A percentile compares a stretch with the other conserved stretches of the same genome.
phyloP scores from a whole-genome alignment of 2,888 invertebrate species.

The Pycnomerus fuliginosus region DNA sequence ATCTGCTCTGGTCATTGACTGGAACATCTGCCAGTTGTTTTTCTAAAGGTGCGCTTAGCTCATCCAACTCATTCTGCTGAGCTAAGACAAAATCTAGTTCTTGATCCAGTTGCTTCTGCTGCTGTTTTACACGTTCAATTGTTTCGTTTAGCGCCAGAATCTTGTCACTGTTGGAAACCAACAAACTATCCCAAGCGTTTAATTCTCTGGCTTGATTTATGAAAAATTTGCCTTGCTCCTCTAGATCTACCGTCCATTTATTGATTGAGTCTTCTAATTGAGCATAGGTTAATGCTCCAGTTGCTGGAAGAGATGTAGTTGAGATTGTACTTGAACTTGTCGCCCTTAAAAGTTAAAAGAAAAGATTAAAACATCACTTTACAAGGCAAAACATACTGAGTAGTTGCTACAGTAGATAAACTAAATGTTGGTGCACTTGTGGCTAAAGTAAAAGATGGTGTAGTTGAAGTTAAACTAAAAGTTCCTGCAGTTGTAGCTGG shows the following conservation, averaged over 20 bases:
- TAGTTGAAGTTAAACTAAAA: too few species aligned
- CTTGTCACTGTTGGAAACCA: constrained; percentile 91
- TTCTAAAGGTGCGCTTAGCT: constrained; percentile 82
- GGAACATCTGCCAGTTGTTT: constrained; percentile 69
- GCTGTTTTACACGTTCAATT: constrained; percentile 84
- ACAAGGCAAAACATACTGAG: too few species aligned
- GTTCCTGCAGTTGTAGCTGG: too few species aligned
- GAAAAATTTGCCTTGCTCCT: constrained; percentile 90
- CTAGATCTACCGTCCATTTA: constrained; percentile 90
- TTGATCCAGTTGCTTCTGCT: constrained; percentile 86
- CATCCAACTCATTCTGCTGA: constrained; percentile 91
- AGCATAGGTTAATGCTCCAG: too few species aligned
- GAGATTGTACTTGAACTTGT: too few species aligned
- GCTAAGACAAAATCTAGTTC: constrained; percentile 91
- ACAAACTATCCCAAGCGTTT: constrained; percentile 91
- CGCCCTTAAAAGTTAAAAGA: too few species aligned
- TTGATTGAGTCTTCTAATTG: constrained; percentile 90
- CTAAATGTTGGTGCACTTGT: too few species aligned
- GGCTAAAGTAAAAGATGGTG: too few species aligned
- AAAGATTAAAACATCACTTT: too few species aligned
- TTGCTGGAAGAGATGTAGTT: too few species aligned
- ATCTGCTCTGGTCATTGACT: constrained; percentile 82
- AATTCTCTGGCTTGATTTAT: constrained; percentile 93
- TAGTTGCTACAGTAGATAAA: too few species aligned
- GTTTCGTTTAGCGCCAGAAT: constrained; percentile 83